phyloP scores from a whole-genome alignment of 92 coral and sea anemone genomes.

The Diadumene lineata region DNA sequence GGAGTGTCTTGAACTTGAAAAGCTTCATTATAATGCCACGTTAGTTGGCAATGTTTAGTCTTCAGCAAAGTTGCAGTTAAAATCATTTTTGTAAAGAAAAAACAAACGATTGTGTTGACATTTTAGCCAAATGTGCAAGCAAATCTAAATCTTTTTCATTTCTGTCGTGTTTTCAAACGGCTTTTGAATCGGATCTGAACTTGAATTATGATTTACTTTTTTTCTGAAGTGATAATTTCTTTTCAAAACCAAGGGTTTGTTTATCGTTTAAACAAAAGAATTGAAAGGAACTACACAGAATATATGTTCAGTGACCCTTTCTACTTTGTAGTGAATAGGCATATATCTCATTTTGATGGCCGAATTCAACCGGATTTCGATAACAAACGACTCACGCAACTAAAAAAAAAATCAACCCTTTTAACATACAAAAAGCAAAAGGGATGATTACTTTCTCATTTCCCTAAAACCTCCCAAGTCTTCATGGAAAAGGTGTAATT shows the following conservation, averaged over 20 bases:
- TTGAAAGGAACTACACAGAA: not conserved
- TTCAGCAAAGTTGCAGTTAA: not conserved
- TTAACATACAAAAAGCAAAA: too few relatives aligned
- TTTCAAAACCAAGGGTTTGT: not conserved
- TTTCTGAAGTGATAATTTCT: not conserved
- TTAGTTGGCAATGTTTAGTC: not conserved
- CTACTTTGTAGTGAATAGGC: too few relatives aligned
- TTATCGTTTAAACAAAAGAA: not conserved
- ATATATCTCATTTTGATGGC: too few relatives aligned
- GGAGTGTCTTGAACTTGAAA: conserved; percentile 4
- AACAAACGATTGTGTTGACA: not conserved
- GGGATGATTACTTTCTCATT: too few relatives aligned
- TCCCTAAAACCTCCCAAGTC: too few relatives aligned
- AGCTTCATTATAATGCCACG: not conserved
- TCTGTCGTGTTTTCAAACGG: too few relatives aligned
- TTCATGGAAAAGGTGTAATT: too few relatives aligned
- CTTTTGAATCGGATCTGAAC: too few relatives aligned
- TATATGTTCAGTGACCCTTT: not conserved
- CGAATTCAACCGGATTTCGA: too few relatives aligned
- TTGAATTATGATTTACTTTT: too few relatives aligned
- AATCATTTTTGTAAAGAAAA: not conserved
- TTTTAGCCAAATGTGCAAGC: too few relatives aligned
- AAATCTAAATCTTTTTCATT: too few relatives aligned
- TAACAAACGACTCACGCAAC: not conserved
- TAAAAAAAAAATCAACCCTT: not conserved